A percentile compares a stretch with the other conserved stretches of the same genome.
Evolutionary conservation across 64 coral and sea anemone species (phyloP).

Genomic region (Acropora tenuis): DNA sequence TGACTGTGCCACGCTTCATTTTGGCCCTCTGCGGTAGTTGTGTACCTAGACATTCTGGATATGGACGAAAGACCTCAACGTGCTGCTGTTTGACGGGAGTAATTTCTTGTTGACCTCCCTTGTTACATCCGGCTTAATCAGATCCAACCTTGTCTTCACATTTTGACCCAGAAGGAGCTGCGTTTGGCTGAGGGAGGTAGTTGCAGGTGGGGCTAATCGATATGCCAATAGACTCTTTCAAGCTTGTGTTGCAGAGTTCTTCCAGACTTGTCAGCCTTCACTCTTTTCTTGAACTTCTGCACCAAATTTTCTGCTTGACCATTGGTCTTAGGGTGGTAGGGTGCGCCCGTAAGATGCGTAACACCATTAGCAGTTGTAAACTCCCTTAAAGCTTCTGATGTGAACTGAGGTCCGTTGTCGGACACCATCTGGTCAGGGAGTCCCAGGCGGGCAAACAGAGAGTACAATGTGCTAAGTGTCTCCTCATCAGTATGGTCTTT

Average conservation of each 20-base stretch:
- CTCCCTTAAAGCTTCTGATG: background rate
- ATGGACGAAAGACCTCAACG: background rate
- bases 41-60: constrained; percentile 35
- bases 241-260: no score
- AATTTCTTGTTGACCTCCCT: constrained; percentile 55
- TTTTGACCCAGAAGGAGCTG: constrained; percentile 49
- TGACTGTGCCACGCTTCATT: constrained; percentile 21
- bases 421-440: background rate
- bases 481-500: background rate
- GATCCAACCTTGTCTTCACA: constrained; percentile 37
- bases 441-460: background rate
- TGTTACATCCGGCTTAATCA: constrained; percentile 18
- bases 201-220: constrained; percentile 39
- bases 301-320: no score
- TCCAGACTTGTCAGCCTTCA: no score
- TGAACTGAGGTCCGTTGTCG: background rate
- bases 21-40: constrained; percentile 20
- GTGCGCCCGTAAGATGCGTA: no score
- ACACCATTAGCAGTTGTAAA: no score
- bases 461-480: background rate
- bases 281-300: no score
- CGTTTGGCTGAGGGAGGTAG: constrained; percentile 22
- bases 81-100: background rate
- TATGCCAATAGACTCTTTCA: background rate
- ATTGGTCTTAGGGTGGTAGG: no score